Conservation (phyloP, 2,888 invertebrate genomes). For the Sinotaia quadrata region DNA sequence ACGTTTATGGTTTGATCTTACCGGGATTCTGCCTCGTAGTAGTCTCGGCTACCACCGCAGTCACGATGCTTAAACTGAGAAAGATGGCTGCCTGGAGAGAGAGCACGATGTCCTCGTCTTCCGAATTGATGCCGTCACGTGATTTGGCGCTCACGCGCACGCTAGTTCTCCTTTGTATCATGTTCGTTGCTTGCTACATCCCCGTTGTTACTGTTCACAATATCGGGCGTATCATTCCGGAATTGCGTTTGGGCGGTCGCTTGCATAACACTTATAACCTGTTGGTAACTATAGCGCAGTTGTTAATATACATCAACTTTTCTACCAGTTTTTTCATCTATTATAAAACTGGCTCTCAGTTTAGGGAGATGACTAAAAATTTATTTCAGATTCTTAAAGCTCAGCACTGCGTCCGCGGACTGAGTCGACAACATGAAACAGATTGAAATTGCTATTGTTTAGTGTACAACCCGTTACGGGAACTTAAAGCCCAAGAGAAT, state of each 20-base stretch:
- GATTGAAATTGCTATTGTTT: too few species aligned
- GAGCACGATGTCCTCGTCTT: constrained; percentile 3
- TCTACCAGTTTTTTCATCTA: constrained; percentile 19
- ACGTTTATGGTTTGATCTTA: not conserved
- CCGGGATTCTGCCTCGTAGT: constrained; percentile 8
- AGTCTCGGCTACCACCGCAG: not conserved
- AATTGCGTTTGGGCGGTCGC: constrained; percentile 2
- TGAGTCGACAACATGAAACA: too few species aligned
- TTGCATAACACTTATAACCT: constrained; percentile 1
- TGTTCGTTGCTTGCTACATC: constrained; percentile 1
- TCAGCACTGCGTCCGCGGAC: too few species aligned
- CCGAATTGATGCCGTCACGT: not conserved
- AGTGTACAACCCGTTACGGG: too few species aligned
- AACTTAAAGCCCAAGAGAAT: too few species aligned
- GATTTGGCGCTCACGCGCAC: constrained; percentile 16
- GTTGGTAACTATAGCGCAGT: not conserved
- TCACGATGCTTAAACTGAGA: constrained; percentile 8
- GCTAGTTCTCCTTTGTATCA: not conserved
- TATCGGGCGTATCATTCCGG: not conserved
- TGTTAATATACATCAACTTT: constrained; percentile 14
- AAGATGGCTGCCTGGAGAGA: constrained; percentile 12
- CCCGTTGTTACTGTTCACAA: not conserved
- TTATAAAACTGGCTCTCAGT: constrained; percentile 2
- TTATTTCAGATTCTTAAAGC: too few species aligned
- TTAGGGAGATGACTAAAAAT: not conserved